phyloP scores from a whole-genome alignment of 1,140 invertebrate genomes.

The Phymorhynchus buccinoides region DNA sequence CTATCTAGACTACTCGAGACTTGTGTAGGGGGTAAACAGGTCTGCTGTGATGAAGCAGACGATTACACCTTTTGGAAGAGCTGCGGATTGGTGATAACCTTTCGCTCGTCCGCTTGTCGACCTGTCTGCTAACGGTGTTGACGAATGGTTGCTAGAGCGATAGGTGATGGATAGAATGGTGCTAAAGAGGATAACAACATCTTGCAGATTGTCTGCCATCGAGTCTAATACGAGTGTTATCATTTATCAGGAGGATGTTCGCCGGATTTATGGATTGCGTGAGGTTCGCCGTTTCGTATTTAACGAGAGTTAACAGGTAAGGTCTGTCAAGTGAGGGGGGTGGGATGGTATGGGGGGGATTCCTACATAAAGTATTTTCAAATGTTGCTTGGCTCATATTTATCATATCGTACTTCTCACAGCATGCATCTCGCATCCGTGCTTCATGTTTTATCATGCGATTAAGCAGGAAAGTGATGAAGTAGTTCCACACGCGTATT shows the following conservation, averaged over 20 bases:
- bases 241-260: background rate
- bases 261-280: background rate
- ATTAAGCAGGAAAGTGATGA: background rate
- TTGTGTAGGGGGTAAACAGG: too few species aligned
- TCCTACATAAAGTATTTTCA: background rate
- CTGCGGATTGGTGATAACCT: background rate
- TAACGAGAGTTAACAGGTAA: too few species aligned
- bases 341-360: background rate
- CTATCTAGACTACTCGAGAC: too few species aligned
- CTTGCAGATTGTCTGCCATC: background rate
- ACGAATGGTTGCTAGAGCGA: background rate
- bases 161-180: background rate
- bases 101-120: background rate
- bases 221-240: too few species aligned
- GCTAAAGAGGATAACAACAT: background rate
- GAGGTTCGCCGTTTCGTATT: background rate
- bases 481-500: too few species aligned
- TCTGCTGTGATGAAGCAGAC: background rate
- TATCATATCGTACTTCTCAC: background rate
- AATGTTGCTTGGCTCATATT: too few species aligned
- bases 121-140: background rate
- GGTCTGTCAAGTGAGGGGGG: too few species aligned
- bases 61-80: background rate
- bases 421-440: background rate
- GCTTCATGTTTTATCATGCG: background rate